Evolutionary conservation across 2,113 vertebrate species (phyloP).

Genomic region (Gasterosteus nipponicus): DNA sequence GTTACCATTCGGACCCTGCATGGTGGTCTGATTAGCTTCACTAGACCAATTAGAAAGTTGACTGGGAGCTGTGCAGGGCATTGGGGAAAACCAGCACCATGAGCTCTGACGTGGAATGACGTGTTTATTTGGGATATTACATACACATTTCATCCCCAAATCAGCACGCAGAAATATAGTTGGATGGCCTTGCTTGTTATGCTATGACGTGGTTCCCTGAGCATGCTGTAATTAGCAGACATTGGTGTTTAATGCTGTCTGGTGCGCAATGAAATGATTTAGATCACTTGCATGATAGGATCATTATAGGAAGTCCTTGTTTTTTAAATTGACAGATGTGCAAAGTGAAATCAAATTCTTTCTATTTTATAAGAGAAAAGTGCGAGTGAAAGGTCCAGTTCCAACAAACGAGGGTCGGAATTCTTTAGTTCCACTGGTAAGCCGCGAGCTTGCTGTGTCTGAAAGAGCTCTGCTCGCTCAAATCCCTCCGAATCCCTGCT

Average conservation of each 20-base stretch:
- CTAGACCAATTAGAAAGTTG: constrained; percentile 72
- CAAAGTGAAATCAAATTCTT: constrained; percentile 8
- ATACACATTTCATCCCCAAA: constrained; percentile 36
- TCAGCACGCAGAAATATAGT: constrained; percentile 5
- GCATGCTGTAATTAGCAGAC: constrained; percentile 1
- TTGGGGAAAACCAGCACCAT: constrained; percentile 55
- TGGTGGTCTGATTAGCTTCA: constrained; percentile 77
- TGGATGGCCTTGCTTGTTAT: constrained; percentile 19
- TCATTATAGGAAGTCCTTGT: neutral
- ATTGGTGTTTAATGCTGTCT: constrained; percentile 3
- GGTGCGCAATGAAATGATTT: constrained; percentile 16
- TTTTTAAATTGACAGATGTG: neutral
- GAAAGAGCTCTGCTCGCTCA: constrained; percentile 66
- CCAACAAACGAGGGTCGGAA: constrained; percentile 53
- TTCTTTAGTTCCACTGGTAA: constrained; percentile 57
- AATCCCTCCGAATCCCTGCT: constrained; percentile 68
- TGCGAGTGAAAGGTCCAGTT: constrained; percentile 22
- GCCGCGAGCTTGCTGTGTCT: constrained; percentile 69
- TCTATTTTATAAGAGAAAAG: constrained; percentile 8
- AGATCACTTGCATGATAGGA: neutral
- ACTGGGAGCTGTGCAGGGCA: constrained; percentile 50
- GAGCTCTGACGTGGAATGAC: constrained; percentile 43
- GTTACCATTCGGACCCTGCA: constrained; percentile 80
- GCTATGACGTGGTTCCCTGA: constrained; percentile 17
- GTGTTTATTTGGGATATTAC: constrained; percentile 54